A percentile compares a stretch with the other conserved stretches of the same genome.
Conservation (phyloP, 2,113 vertebrate genomes). For the Micronycteris hirsuta region DNA sequence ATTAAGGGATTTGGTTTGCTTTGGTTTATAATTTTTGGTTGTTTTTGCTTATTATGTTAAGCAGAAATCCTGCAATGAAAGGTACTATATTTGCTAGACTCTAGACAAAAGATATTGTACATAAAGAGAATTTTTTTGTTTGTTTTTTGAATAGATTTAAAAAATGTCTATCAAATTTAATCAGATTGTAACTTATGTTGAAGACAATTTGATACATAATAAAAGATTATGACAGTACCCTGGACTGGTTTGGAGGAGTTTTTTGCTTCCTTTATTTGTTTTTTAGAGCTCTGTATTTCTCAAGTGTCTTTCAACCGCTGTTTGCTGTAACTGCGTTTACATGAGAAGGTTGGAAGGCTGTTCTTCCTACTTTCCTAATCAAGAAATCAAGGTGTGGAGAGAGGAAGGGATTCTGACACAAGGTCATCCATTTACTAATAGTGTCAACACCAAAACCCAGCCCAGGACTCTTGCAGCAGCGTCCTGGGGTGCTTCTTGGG, state of each 20-base stretch:
- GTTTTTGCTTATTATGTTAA: conserved; percentile 77
- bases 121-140: conserved; percentile 71
- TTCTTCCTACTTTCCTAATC: background rate
- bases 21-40: conserved; percentile 29
- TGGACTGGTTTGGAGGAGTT: background rate
- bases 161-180: conserved; percentile 76
- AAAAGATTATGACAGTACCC: conserved; percentile 78
- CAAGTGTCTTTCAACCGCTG: background rate
- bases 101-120: conserved; percentile 77
- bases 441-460: background rate
- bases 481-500: background rate
- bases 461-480: background rate
- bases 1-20: conserved; percentile 40
- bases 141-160: conserved; percentile 73
- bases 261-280: background rate
- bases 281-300: background rate
- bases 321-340: background rate
- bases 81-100: conserved; percentile 81
- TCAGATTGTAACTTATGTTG: conserved; percentile 86
- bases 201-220: conserved; percentile 87
- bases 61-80: conserved; percentile 78
- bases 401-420: background rate
- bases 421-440: background rate
- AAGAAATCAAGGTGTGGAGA: background rate
- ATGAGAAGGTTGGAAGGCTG: background rate